Evolutionary conservation across 2,797 vertebrate genomes (phyloP).

Genomic region (Coluber constrictor): DNA sequence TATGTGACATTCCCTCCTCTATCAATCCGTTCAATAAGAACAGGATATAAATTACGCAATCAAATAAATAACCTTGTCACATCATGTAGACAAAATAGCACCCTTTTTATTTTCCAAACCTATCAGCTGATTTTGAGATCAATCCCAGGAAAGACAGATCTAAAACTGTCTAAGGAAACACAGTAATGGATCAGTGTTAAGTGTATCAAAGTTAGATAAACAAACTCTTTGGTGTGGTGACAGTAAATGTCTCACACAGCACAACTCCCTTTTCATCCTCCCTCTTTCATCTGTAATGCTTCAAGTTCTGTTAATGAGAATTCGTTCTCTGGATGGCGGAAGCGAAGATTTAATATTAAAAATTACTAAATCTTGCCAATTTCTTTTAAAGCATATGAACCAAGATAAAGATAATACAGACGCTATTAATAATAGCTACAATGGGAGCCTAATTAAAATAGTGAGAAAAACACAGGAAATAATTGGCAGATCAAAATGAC

Average conservation of each 20-base stretch:
- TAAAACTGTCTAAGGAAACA: not conserved
- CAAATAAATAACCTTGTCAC: not conserved
- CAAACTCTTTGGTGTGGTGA: not conserved
- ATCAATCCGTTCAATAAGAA: not conserved
- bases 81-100: not conserved
- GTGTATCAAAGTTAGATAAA: not conserved
- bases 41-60: not conserved
- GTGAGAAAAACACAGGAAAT: not conserved
- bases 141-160: not conserved
- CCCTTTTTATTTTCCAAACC: not conserved
- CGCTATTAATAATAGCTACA: not conserved
- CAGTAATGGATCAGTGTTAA: not conserved
- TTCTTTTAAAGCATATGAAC: not conserved
- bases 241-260: not conserved
- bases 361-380: constrained; percentile 16
- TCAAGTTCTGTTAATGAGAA: not conserved
- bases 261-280: not conserved
- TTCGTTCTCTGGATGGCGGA: not conserved
- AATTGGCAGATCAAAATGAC: not conserved
- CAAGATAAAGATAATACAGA: not conserved
- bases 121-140: not conserved
- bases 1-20: not conserved
- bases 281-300: not conserved
- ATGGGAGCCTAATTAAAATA: constrained; percentile 28
- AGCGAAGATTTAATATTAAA: not conserved